Evolutionary conservation across 35 echinoderm and acorn worm species (phyloP).

Genomic region (Apostichopus parvimensis): DNA sequence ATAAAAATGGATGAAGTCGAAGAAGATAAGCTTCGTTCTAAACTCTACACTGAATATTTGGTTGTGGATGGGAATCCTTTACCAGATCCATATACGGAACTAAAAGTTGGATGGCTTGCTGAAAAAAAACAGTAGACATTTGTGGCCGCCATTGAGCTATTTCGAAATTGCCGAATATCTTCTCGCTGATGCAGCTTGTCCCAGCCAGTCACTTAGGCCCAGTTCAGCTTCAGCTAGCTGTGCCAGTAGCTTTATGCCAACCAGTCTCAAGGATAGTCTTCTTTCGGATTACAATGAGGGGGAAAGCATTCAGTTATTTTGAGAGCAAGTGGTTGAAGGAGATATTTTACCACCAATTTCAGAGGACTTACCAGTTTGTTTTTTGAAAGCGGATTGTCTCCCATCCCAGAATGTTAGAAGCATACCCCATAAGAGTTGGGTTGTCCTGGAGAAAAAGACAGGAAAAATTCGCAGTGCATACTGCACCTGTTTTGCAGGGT

Average conservation of each 20-base stretch:
- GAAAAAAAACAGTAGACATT: constrained; percentile 55
- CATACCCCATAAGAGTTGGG: constrained; percentile 47
- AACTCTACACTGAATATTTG: background rate
- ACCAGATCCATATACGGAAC: constrained; percentile 54
- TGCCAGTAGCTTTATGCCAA: background rate
- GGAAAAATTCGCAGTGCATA: background rate
- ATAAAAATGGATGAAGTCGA: background rate
- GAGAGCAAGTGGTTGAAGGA: constrained; percentile 57
- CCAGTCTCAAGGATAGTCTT: constrained; percentile 46
- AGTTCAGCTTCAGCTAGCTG: background rate
- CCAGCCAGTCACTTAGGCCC: constrained; percentile 13
- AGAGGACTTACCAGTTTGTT: constrained; percentile 14
- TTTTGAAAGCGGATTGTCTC: constrained; percentile 60
- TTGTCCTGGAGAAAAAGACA: constrained; percentile 44
- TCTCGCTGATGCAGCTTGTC: constrained; percentile 22
- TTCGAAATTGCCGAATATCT: constrained; percentile 66
- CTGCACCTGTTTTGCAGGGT: constrained; percentile 15
- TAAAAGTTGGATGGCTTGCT: constrained; percentile 44
- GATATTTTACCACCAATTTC: constrained; percentile 56
- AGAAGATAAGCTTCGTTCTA: constrained; percentile 30
- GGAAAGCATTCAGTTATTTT: constrained; percentile 57
- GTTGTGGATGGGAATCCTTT: constrained; percentile 31
- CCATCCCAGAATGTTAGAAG: constrained; percentile 29
- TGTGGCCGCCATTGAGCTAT: constrained; percentile 62
- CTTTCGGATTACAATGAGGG: constrained; percentile 67